These are phyloP conservation scores for Ridgeia piscesae DNA, from an alignment of 1,140 invertebrate genomes.

Conservation along the genomic window DNA sequence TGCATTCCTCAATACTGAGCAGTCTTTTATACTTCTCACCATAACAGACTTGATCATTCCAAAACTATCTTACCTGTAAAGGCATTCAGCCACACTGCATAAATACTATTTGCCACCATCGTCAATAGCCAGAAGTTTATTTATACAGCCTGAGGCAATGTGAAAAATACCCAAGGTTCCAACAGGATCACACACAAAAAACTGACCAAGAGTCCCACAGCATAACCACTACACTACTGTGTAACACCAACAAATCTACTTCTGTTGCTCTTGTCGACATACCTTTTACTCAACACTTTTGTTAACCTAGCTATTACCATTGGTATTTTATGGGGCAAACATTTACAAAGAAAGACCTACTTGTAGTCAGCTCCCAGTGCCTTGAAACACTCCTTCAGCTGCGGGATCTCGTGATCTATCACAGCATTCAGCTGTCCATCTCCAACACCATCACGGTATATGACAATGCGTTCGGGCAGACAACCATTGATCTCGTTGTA, in stretches of 20 bases:
- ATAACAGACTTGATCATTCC: constrained; percentile 59
- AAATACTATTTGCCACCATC: too few species aligned
- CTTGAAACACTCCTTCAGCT: constrained; percentile 18
- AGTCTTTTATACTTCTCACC: constrained; percentile 68
- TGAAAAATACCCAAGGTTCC: too few species aligned
- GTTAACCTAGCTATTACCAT: not conserved
- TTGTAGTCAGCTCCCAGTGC: not conserved
- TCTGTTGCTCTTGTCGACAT: not conserved
- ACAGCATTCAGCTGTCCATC: constrained; percentile 79
- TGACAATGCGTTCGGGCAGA: constrained; percentile 75
- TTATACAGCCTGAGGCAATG: too few species aligned
- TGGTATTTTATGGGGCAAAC: not conserved
- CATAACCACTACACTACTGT: too few species aligned
- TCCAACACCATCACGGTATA: constrained; percentile 92
- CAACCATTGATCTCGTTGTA: constrained; percentile 31
- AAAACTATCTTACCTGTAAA: constrained; percentile 62
- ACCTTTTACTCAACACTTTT: too few species aligned
- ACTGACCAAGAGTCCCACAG: too few species aligned
- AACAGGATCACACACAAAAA: too few species aligned
- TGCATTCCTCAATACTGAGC: not conserved
- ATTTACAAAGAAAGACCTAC: not conserved
- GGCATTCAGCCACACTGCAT: too few species aligned
- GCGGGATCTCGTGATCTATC: constrained; percentile 70
- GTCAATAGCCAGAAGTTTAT: too few species aligned
- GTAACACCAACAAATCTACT: too few species aligned